phyloP scores from a whole-genome alignment of 2,797 vertebrate genomes.

The Thaleichthys pacificus region DNA sequence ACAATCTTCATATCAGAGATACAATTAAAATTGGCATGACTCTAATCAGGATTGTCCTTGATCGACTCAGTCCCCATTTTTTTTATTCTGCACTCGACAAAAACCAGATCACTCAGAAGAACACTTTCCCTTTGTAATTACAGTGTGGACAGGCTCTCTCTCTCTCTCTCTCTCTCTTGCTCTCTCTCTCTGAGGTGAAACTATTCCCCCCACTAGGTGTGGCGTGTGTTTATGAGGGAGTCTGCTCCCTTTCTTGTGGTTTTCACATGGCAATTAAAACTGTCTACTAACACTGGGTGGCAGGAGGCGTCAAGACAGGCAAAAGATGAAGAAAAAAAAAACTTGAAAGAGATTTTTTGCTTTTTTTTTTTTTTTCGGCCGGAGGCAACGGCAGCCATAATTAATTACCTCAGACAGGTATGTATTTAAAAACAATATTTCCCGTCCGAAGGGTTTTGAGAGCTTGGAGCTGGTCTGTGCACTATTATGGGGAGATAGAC shows the following conservation, averaged over 20 bases:
- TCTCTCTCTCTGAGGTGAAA: conserved; percentile 71
- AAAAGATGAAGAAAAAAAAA: conserved; percentile 54
- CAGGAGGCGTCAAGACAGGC: conserved; percentile 78
- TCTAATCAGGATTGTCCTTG: conserved; percentile 37
- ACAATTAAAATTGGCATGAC: conserved; percentile 4
- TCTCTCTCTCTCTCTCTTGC: neutral
- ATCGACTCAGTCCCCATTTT: conserved; percentile 28
- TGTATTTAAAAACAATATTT: conserved; percentile 78
- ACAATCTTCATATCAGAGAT: neutral
- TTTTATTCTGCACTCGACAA: conserved; percentile 32
- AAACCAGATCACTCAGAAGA: conserved; percentile 45
- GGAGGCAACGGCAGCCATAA: conserved; percentile 79
- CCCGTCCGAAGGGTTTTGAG: conserved; percentile 54
- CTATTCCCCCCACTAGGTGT: conserved; percentile 78
- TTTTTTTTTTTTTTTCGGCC: conserved; percentile 57
- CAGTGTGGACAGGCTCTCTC: conserved; percentile 74
- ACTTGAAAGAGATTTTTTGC: conserved; percentile 58
- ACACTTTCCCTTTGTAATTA: conserved; percentile 84
- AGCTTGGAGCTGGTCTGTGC: conserved; percentile 65
- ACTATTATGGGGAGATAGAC: conserved; percentile 66
- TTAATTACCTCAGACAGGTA: conserved; percentile 93
- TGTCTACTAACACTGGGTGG: conserved; percentile 79
- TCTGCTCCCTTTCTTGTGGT: conserved; percentile 81
- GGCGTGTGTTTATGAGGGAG: conserved; percentile 79
- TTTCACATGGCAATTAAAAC: conserved; percentile 84